Percentiles rank a stretch among this genome's conserved stretches.
Evolutionary conservation across 2,113 vertebrate genomes (phyloP).

Genomic region (Pelobates fuscus): DNA sequence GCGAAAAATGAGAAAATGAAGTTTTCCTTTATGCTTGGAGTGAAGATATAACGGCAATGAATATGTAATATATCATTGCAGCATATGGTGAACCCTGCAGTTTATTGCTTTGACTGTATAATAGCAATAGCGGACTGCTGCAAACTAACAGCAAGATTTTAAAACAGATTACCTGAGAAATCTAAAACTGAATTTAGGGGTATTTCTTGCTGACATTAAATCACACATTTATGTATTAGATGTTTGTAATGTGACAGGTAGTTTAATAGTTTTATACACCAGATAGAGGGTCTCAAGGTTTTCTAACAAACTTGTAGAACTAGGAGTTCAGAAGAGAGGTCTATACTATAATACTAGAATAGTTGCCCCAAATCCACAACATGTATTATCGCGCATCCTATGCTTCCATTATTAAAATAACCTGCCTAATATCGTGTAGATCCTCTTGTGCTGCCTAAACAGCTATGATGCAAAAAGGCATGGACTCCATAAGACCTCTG

Average conservation of each 20-base stretch:
- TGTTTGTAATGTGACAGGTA: not conserved
- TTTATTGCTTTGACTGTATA: slow-evolving; percentile 34
- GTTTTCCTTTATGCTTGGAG: slow-evolving; percentile 34
- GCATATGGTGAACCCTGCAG: slow-evolving; percentile 44
- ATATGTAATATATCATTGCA: slow-evolving; percentile 46
- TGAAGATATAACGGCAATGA: slow-evolving; percentile 42
- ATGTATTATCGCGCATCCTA: no score
- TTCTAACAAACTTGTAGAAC: no score
- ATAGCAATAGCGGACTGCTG: slow-evolving; percentile 17
- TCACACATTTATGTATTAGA: not conserved
- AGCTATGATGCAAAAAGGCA: no score
- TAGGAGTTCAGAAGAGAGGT: no score
- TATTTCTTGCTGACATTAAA: not conserved
- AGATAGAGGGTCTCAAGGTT: no score
- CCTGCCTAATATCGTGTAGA: no score
- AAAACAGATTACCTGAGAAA: slow-evolving; percentile 22
- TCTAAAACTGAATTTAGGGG: slow-evolving; percentile 1
- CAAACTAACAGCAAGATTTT: slow-evolving; percentile 15
- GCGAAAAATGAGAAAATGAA: slow-evolving; percentile 38
- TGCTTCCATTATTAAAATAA: no score
- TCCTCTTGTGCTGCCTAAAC: no score
- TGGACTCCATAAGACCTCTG: no score
- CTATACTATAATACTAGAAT: no score
- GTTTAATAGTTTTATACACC: no score
- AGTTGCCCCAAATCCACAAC: no score